These are phyloP conservation scores for Orchesella cincta DNA, from an alignment of 1,140 invertebrate species.

Conservation along the genomic window DNA sequence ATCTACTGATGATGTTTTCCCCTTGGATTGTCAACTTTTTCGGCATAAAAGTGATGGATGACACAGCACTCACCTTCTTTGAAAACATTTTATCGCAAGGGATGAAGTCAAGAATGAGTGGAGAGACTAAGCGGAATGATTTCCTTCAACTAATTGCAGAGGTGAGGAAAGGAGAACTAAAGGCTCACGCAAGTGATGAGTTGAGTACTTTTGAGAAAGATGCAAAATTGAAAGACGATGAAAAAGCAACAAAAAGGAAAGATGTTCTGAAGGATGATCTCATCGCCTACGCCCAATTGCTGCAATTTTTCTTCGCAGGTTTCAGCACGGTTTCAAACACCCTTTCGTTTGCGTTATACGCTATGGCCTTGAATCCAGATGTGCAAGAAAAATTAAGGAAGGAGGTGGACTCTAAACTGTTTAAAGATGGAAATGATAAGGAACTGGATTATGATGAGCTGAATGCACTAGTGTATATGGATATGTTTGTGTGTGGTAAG, in stretches of 20 bases:
- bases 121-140: neutral
- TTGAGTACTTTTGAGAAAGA: neutral
- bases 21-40: too few species aligned
- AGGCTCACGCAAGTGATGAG: neutral
- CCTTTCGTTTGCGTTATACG: neutral
- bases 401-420: neutral
- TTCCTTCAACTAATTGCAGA: neutral
- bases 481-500: neutral
- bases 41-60: neutral
- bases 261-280: neutral
- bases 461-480: neutral
- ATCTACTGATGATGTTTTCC: too few species aligned
- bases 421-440: neutral
- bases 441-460: constrained; percentile 4
- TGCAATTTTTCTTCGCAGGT: constrained; percentile 63
- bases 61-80: too few species aligned
- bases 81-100: too few species aligned
- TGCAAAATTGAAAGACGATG: neutral
- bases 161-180: neutral
- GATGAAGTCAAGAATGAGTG: neutral
- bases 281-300: too few species aligned
- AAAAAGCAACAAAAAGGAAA: too few species aligned
- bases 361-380: neutral
- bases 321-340: constrained; percentile 66
- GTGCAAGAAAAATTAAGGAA: neutral